Evolutionary conservation across 2,888 invertebrate species (phyloP).

Genomic region (Sinopyrophorus schimmeli): DNA sequence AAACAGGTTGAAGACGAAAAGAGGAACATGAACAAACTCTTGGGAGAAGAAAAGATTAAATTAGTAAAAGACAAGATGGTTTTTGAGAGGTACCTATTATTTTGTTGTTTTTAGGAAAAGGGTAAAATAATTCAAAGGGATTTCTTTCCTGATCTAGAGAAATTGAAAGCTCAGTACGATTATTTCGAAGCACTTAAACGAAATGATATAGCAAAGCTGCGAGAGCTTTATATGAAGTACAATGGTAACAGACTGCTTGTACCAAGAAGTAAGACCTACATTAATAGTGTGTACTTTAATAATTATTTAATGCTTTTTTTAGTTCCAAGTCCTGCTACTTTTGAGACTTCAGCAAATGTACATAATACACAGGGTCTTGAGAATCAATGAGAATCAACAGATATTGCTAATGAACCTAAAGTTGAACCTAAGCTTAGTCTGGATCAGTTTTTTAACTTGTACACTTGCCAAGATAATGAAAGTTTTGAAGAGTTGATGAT

Average conservation of each 20-base stretch:
- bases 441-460: conserved; percentile 79
- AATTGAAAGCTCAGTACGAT: conserved; percentile 87
- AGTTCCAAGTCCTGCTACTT: conserved; percentile 87
- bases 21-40: conserved; percentile 63
- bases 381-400: conserved; percentile 38
- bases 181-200: conserved; percentile 89
- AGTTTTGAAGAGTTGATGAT: conserved; percentile 90
- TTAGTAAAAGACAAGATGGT: conserved; percentile 64
- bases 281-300: conserved; percentile 38
- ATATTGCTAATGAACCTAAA: conserved; percentile 22
- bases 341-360: conserved; percentile 80
- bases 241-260: conserved; percentile 68
- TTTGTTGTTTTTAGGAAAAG: no score
- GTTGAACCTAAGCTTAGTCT: conserved; percentile 55
- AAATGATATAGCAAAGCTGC: conserved; percentile 84
- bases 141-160: conserved; percentile 95
- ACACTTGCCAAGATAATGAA: conserved; percentile 96
- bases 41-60: conserved; percentile 65
- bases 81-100: conserved; percentile 53
- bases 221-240: conserved; percentile 86
- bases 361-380: conserved; percentile 47
- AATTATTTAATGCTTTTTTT: no score
- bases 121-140: conserved; percentile 96
- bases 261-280: conserved; percentile 63
- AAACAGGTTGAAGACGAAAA: conserved; percentile 68